These are phyloP conservation scores for Tragelaphus imberbis DNA, from an alignment of 2,113 vertebrate species.

Conservation along the genomic window DNA sequence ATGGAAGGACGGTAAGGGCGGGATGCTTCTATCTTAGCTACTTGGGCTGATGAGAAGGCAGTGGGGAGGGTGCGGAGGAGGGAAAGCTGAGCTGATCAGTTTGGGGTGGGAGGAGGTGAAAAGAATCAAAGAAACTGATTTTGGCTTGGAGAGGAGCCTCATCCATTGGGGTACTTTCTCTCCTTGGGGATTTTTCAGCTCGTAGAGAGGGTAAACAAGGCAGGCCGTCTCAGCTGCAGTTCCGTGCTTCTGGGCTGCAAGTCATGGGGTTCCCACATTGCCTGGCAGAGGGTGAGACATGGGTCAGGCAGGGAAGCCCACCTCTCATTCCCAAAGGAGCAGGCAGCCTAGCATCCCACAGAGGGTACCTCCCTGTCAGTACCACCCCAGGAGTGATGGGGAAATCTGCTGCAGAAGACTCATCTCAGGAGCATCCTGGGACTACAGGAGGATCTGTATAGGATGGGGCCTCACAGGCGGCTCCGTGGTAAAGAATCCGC, in stretches of 20 bases:
- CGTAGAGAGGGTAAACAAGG: not conserved
- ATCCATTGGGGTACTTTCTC: not conserved
- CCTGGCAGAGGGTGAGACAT: not conserved
- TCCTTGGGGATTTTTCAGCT: not conserved
- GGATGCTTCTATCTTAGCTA: not conserved
- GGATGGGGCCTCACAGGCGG: not conserved
- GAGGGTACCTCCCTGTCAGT: not conserved
- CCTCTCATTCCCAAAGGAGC: not conserved
- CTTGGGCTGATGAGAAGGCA: not conserved
- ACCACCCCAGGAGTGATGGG: not conserved
- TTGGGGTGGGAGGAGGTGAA: not conserved
- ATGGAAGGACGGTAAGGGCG: slow-evolving; percentile 93
- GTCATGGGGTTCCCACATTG: not conserved
- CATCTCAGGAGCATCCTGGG: no score
- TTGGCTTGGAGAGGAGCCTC: not conserved
- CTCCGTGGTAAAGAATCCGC: not conserved
- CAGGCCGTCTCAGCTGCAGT: not conserved
- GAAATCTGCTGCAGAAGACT: not conserved
- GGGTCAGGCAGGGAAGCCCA: fast-evolving
- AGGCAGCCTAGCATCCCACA: fast-evolving
- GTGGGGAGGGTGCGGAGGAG: not conserved
- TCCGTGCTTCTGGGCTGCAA: not conserved
- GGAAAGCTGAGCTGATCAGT: not conserved
- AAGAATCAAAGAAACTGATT: not conserved
- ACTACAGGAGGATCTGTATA: not conserved